Conservation (phyloP, 1,140 invertebrate genomes). For the Oryzaephilus surinamensis region DNA sequence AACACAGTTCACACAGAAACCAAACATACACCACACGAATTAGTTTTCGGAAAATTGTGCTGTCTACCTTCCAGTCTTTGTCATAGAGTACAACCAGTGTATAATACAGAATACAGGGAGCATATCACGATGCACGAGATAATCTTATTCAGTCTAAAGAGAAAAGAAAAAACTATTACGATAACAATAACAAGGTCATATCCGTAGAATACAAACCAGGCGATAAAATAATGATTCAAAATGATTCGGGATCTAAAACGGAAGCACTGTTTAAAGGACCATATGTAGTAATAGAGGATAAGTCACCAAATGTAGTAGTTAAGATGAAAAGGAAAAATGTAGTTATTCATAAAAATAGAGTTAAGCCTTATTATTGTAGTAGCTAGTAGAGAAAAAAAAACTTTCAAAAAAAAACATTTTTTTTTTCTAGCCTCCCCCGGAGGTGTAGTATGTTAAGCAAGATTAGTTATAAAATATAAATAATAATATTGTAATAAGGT, state of each 20-base stretch:
- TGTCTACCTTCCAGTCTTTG: constrained; percentile 11
- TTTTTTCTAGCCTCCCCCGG: too few species aligned
- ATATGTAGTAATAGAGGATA: constrained; percentile 14
- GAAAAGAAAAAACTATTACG: constrained; percentile 10
- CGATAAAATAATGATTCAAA: constrained; percentile 13
- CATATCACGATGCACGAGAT: constrained; percentile 13
- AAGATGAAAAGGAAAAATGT: constrained; percentile 13
- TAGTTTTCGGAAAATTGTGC: constrained; percentile 20
- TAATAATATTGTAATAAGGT: too few species aligned
- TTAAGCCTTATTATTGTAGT: too few species aligned
- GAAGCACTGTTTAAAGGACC: constrained; percentile 15
- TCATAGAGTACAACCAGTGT: constrained; percentile 13
- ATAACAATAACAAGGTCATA: constrained; percentile 7
- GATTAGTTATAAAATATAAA: too few species aligned
- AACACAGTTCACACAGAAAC: constrained; percentile 17
- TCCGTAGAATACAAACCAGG: constrained; percentile 13
- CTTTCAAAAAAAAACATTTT: too few species aligned
- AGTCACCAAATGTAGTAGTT: too few species aligned
- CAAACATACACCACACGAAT: constrained; percentile 21
- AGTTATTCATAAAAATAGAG: constrained; percentile 3
- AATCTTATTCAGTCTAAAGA: constrained; percentile 13
- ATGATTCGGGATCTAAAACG: constrained; percentile 8
- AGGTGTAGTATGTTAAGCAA: too few species aligned
- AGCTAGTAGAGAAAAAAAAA: too few species aligned
- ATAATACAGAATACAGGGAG: constrained; percentile 18